phyloP scores from a whole-genome alignment of 1,140 invertebrate genomes.

The Drosophila teissieri region DNA sequence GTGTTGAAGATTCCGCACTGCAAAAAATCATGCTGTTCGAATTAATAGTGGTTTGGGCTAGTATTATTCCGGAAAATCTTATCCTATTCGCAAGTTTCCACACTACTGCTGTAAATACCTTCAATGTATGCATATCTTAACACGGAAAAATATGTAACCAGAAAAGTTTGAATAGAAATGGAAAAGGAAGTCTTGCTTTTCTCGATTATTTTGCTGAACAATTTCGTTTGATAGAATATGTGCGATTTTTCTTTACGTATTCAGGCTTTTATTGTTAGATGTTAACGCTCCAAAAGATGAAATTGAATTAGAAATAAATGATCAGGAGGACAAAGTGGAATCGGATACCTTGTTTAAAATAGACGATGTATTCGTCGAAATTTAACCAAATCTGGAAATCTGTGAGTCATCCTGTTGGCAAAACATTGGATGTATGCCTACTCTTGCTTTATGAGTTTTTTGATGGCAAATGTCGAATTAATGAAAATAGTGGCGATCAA shows the following conservation, averaged over 20 bases:
- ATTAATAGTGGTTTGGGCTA: too few relatives aligned
- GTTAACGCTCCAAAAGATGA: conserved; percentile 87
- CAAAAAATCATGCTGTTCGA: too few relatives aligned
- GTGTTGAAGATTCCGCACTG: too few relatives aligned
- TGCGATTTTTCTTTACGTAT: background rate
- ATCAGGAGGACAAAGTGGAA: conserved; percentile 78
- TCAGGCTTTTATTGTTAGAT: conserved; percentile 89
- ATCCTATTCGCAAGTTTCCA: too few relatives aligned
- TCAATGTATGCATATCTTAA: too few relatives aligned
- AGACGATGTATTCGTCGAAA: conserved; percentile 64
- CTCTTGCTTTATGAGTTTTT: conserved; percentile 87
- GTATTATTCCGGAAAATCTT: too few relatives aligned
- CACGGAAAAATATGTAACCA: too few relatives aligned
- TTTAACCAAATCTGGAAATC: conserved; percentile 16
- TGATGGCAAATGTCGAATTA: conserved; percentile 68
- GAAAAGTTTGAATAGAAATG: too few relatives aligned
- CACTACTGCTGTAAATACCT: too few relatives aligned
- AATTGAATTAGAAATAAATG: conserved; percentile 85
- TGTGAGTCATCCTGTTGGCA: conserved; percentile 85
- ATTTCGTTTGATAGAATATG: too few relatives aligned
- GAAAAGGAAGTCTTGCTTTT: too few relatives aligned
- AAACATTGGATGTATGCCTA: conserved; percentile 89
- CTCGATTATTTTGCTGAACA: too few relatives aligned
- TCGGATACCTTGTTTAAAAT: conserved; percentile 84
- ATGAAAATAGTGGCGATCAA: conserved; percentile 32